Base-by-base conservation (phyloP, 2,113 vertebrate species). In the Struthio camelus region DNA sequence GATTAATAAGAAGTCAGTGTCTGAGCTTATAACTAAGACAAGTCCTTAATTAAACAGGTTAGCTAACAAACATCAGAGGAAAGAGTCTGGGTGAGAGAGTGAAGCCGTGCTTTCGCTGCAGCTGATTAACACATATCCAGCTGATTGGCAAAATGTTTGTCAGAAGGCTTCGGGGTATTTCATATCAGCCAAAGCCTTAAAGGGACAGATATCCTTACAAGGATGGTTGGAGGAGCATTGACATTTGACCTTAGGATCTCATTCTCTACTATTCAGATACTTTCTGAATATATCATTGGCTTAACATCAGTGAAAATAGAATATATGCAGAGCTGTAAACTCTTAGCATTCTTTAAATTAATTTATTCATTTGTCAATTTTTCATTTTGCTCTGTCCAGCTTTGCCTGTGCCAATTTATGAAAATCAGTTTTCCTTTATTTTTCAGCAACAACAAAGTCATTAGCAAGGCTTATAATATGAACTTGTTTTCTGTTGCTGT, bases 11-110 rank as follows among this genome's bases (percentile, higher is more conserved):
- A 85, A 94, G 53, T 72, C 89, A 70, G 40, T 69, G 20, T 44
- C 81, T 89, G 66, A 85, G 84, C 85, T 94, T 89, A 73, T 85
- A 91, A 61, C 78, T 58, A 70, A 91, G 89, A 87, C 42, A 94
- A 95, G 42, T 50, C 58, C 78, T 91, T 96, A 94, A 93, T 95
- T 95, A 94, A 94, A 89, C 78, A 94, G 84, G 84, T 93, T 91
- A 89, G 42, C 25, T 89, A 77, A 72, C 81, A 89, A 77, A 72
- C 44, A 79, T 85, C 42, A 87, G 70, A 95, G 69, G 48, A 87
- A 76, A 67, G 38, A 85, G 42, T 9, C 23, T 94, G 58, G 56
- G 56, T 79, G 75, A 77, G 62, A 78, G 30, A 85, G 18, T 11
- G 44, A 94, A 87, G 53, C 6, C 44, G 32, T 40, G 44, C 20